These are phyloP conservation scores for Dreissena polymorpha DNA, from an alignment of 1,140 invertebrate species.

Conservation along the genomic window DNA sequence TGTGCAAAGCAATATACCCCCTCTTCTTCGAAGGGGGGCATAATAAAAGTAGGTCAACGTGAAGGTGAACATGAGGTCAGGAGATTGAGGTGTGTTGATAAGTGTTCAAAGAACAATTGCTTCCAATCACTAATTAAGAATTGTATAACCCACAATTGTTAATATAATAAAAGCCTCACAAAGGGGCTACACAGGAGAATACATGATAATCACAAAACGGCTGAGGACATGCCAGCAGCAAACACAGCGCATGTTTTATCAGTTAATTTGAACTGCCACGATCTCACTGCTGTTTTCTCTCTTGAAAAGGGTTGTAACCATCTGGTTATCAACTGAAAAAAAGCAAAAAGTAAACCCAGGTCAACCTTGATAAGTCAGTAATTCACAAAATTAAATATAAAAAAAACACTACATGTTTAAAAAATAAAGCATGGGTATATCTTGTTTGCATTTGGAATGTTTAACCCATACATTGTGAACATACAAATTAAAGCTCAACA, in stretches of 20 bases:
- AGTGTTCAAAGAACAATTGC: no score
- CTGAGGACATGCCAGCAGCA: constrained; percentile 62
- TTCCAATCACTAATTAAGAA: no score
- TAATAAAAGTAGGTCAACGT: no score
- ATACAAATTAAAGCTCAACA: no score
- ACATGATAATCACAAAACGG: constrained; percentile 59
- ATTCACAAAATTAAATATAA: neutral
- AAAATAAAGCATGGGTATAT: neutral
- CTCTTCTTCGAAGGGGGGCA: no score
- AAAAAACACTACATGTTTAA: neutral
- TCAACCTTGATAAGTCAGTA: neutral
- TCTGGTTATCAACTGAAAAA: constrained; percentile 54
- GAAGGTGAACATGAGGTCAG: no score
- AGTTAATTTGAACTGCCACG: constrained; percentile 60
- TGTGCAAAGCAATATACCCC: no score
- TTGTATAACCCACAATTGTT: no score
- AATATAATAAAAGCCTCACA: no score
- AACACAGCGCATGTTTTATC: constrained; percentile 64
- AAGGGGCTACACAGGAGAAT: no score
- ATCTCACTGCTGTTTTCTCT: constrained; percentile 32
- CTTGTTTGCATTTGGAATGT: neutral
- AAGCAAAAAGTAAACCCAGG: neutral
- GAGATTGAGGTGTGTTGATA: no score
- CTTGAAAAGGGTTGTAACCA: constrained; percentile 36
- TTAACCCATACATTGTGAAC: neutral